Base-by-base conservation (phyloP, 2,888 invertebrate genomes). In the Entomobrya proxima region DNA sequence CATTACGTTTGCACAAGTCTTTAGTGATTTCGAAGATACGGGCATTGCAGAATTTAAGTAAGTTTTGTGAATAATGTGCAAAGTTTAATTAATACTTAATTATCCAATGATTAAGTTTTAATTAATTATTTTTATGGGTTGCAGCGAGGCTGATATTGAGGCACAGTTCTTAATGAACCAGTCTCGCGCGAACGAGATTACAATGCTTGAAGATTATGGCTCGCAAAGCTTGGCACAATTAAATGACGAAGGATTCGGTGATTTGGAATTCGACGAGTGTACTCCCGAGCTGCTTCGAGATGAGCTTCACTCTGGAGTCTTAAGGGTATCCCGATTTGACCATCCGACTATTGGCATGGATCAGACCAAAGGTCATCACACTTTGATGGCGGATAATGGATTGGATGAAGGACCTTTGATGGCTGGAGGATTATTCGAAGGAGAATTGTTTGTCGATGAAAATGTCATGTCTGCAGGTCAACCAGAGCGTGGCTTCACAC, bases 11-110 rank as follows among this genome's bases (percentile, higher is more conserved):
- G 98, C 98, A 0, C 98, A 99, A 93, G 98, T 98, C 40, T 99
- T 99, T 92, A 98, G 98, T 92, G 99, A 99, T 92, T 99, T 99
- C 93, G 99, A n/a, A n/a, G n/a, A 99, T 91, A 96, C 98, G 0
- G 96, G 98, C 1, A 96, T 99, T 94, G 98, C 98, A 0, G 98
- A 98, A 92, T 93, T 98, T 74, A 98, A 97, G 97, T 97, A 93
- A 94, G 94, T 93, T 81, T 4, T 44, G 13, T 21, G 5, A 4
- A 24, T 21, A 2, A 13, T 69, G 44, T 21, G 67, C 24, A 44
- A 44, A 13, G 24, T 27, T 44, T 35, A 37, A 47, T 47, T 27
- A 3, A 32, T 2, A 13, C 18, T 15, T 47, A 21, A 75, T 75
- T 44, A 32, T 7, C 35, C 67, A 75, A n/a, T n/a, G n/a, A n/a